A percentile compares a stretch with the other conserved stretches of the same genome.
Conservation (phyloP, 2,113 vertebrate species). For the Rhynchopsitta pachyrhyncha region DNA sequence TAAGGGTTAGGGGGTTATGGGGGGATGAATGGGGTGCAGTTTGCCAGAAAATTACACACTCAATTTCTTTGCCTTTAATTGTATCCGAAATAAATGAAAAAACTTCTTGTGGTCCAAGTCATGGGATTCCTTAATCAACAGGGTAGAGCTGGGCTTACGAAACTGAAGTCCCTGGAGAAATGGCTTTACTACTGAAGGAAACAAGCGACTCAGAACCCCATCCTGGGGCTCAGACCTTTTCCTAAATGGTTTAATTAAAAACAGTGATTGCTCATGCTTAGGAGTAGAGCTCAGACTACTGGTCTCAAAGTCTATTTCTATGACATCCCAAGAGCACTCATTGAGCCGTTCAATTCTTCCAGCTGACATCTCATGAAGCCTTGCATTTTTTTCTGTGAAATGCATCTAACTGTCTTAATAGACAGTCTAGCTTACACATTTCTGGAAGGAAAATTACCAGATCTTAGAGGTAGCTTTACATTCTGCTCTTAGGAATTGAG, state of each 20-base stretch:
- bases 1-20: not conserved
- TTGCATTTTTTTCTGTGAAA: not conserved
- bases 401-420: not conserved
- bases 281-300: not conserved
- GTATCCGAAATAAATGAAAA: slow-evolving; percentile 48
- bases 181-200: slow-evolving; percentile 23
- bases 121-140: slow-evolving; percentile 15
- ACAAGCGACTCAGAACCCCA: slow-evolving; percentile 25
- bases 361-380: not conserved
- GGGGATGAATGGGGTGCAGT: not conserved
- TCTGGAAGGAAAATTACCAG: not conserved
- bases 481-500: not conserved
- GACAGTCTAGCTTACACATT: not conserved
- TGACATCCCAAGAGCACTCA: not conserved
- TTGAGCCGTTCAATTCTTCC: not conserved
- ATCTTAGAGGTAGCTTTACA: not conserved
- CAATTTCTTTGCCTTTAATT: slow-evolving; percentile 36
- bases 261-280: not conserved
- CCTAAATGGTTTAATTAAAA: not conserved
- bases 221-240: not conserved
- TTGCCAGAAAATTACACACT: not conserved
- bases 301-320: not conserved
- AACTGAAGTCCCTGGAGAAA: slow-evolving; percentile 19
- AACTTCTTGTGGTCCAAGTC: slow-evolving; percentile 35
- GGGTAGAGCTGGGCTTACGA: not conserved